Evolutionary conservation across 2,113 vertebrate genomes (phyloP), one percentile per base, ranked within the genome.

Genomic region (Pedionomus torquatus): DNA sequence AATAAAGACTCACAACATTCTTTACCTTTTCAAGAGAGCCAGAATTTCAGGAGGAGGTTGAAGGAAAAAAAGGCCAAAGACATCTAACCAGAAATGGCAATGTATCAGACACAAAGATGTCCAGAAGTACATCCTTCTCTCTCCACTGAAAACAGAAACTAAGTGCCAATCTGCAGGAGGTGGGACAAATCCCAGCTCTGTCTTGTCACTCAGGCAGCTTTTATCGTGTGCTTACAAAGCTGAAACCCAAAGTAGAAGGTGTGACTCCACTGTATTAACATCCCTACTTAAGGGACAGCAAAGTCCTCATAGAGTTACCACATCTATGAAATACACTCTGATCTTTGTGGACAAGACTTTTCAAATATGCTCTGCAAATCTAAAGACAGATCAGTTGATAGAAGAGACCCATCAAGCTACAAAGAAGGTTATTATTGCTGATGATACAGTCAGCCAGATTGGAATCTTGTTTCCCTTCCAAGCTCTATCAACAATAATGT

Each of bases 391-490:
- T n/a, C 54, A 68, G 64, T 5, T 52, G 51, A 60, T 0, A 72
- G 75, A 49, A 43, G 31, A 57, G 58, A 55, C 24, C 55, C 54
- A 31, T 9, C 65, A 13, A 10, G 7, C 51, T 58, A 46, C 74
- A n/a, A 49, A 72, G 63, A 20, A 30, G 66, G 58, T 10, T 79
- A 74, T 90, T 83, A 54, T 19, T 72, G 83, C 78, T 82, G 87
- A 31, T 13, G 71, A 51, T 25, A 74, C 35, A 64, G 37, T 69
- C 76, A 89, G 88, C 77, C 92, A 75, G 81, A 57, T 30, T 79
- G 94, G 96, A 93, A 96, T 95, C 78, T 69, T 7, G 44, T 46
- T 84, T 83, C 58, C 81, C 15, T 92, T 87, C 94, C 96, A 89
- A 95, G 60, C 57, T 54, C 70, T 75, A 49, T 54, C 2, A 6